phyloP scores from a whole-genome alignment of 2,888 invertebrate genomes.

The Cylloceria caligata region DNA sequence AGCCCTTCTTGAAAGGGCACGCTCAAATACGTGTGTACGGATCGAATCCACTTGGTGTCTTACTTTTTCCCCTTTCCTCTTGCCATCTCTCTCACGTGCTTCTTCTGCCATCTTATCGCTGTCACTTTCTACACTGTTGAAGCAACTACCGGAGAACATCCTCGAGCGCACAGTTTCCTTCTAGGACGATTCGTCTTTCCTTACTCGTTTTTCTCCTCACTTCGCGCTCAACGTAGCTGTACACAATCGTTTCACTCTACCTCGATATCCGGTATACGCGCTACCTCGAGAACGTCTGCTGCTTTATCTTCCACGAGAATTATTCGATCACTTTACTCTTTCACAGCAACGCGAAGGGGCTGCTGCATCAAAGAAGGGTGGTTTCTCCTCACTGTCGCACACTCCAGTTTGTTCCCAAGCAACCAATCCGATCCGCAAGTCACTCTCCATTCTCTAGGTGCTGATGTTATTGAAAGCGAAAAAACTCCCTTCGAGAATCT shows the following conservation, averaged over 20 bases:
- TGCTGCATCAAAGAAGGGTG: slow-evolving; percentile 18
- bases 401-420: slow-evolving; percentile 43
- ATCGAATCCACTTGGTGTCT: slow-evolving; percentile 21
- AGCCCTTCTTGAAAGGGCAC: slow-evolving; percentile 39
- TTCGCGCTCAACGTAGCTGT: slow-evolving; percentile 13
- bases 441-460: slow-evolving; percentile 37
- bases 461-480: slow-evolving; percentile 62
- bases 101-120: slow-evolving; percentile 10
- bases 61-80: slow-evolving; percentile 28
- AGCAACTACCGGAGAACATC: slow-evolving; percentile 35
- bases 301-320: slow-evolving; percentile 69
- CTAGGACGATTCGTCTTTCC: slow-evolving; percentile 43
- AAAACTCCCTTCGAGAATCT: slow-evolving; percentile 59
- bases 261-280: slow-evolving; percentile 60
- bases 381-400: slow-evolving; percentile 21
- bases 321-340: slow-evolving; percentile 66
- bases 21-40: slow-evolving; percentile 35
- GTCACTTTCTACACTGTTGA: slow-evolving; percentile 41
- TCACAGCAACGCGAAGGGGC: slow-evolving; percentile 9
- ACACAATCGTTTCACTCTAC: slow-evolving; percentile 58
- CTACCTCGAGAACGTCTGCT: slow-evolving; percentile 60
- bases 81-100: background rate
- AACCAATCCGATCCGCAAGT: slow-evolving; percentile 55
- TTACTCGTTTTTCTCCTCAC: slow-evolving; percentile 29
- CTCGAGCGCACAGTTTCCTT: slow-evolving; percentile 35